Conservation (phyloP, 2,888 invertebrate species). For the Tetropium fuscum region DNA sequence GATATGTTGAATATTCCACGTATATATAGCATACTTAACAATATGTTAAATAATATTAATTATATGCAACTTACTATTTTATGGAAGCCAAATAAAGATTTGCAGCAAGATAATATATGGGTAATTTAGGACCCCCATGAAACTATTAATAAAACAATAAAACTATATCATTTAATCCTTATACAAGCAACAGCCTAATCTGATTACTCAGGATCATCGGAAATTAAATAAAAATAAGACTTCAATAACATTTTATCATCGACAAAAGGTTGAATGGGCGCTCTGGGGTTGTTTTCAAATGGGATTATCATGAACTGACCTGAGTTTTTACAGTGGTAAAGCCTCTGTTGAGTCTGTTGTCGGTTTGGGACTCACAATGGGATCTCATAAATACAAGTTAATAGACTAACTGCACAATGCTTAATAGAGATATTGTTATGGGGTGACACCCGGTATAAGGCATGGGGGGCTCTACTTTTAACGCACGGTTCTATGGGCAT, state of each 20-base stretch:
- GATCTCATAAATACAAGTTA: conserved; percentile 62
- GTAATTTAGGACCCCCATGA: too few relatives aligned
- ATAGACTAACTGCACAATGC: conserved; percentile 58
- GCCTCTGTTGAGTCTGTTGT: conserved; percentile 29
- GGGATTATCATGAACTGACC: conserved; percentile 26
- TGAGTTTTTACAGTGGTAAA: conserved; percentile 25
- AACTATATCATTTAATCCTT: too few relatives aligned
- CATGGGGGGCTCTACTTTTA: conserved; percentile 31
- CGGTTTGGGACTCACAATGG: conserved; percentile 39
- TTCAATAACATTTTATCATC: conserved; percentile 11
- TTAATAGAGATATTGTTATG: conserved; percentile 64
- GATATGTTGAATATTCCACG: too few relatives aligned
- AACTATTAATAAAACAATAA: too few relatives aligned
- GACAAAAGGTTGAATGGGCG: conserved; percentile 15
- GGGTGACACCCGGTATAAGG: conserved; percentile 53
- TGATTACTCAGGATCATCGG: not conserved
- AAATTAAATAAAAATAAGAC: conserved; percentile 19
- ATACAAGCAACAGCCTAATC: too few relatives aligned
- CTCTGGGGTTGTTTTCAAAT: conserved; percentile 28
- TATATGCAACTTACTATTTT: too few relatives aligned
- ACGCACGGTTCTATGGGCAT: conserved; percentile 23
- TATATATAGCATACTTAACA: too few relatives aligned
- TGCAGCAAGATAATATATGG: too few relatives aligned
- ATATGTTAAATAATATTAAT: too few relatives aligned
- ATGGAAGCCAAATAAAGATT: too few relatives aligned